Evolutionary conservation across 23 tunicate genomes (phyloP), one percentile per base, ranked within the genome.

Genomic region (Diplosoma virens): DNA sequence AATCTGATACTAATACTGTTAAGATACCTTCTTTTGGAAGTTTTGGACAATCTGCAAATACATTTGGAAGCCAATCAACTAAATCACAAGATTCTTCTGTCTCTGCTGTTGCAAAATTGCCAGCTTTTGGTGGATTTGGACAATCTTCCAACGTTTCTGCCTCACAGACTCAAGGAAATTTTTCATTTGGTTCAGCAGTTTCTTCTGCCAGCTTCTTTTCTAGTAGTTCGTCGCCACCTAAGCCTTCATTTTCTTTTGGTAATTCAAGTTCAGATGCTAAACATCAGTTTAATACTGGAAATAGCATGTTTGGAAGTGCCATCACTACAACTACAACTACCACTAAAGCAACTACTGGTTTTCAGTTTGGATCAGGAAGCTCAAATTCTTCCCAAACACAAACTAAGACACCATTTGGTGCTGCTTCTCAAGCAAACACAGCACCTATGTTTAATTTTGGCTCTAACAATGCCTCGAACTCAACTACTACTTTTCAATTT

Each of bases 161-260:
- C 7, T 14, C 52, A 22, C 75, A 68, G 29, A 33, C 75, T 68
- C 5, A n/a, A n/a, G 26, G 53, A 34, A 4, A 21, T 7, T 68
- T 68, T 68, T 41, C 54, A 25, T 68, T 68, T 68, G 75, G 75
- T 27, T 5, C 37, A 32, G 16, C 34, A 64, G 29, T 7, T 6
- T 41, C 75, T 2, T 3, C 75, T 6, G 21, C 53, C 21, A 16
- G 25, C 16, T 21, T 36, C 4, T 3, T 2, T n/a, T 16, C 21
- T 34, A 35, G 17, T 17, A 36, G 25, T 7, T 28, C 75, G 36
- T 20, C 75, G 5, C 17, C 25, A 33, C 16, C 78, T 3, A 72
- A 72, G 61, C 61, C 78, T 6, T 34, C 33, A 22, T 72, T 72
- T 72, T 47, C 61, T 26, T 72, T 72, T 72, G 78, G 78, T 5